Evolutionary conservation across 2,797 vertebrate genomes (phyloP).

Genomic region (Spheniscus humboldti): DNA sequence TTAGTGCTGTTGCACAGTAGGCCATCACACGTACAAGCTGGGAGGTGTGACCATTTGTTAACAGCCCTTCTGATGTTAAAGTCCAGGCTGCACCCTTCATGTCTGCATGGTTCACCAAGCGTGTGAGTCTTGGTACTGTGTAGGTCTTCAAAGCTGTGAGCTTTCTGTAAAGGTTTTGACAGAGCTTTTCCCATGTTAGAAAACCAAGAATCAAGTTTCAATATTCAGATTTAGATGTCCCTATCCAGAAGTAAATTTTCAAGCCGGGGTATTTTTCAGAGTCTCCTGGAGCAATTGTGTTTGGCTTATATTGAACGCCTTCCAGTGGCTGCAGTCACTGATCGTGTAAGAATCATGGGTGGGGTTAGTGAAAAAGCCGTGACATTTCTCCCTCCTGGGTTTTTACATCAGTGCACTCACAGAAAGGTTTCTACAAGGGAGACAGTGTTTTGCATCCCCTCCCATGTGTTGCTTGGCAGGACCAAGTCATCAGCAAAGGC

Average conservation of each 20-base stretch:
- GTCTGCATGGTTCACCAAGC: neutral
- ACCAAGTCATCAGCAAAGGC: neutral
- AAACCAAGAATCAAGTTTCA: neutral
- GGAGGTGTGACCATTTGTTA: neutral
- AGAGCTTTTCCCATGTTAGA: neutral
- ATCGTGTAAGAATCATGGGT: rapidly evolving
- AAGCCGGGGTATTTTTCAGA: neutral
- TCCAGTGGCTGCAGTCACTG: neutral
- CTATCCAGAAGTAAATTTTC: neutral
- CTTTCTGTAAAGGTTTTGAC: neutral
- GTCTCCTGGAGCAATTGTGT: neutral
- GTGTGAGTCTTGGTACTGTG: neutral
- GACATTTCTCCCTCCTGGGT: neutral
- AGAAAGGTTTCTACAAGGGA: neutral
- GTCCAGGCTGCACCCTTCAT: neutral
- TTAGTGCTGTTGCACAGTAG: neutral
- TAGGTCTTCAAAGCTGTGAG: neutral
- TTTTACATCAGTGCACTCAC: neutral
- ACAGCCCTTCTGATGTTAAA: neutral
- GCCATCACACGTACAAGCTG: rapidly evolving
- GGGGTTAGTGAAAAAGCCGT: neutral
- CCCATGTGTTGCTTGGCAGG: neutral
- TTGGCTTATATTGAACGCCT: neutral
- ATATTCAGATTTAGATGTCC: neutral
- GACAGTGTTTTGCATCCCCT: neutral